A percentile compares a stretch with the other conserved stretches of the same genome.
Conservation (phyloP, 2,888 invertebrate genomes). For the Cantharis flavilabris region DNA sequence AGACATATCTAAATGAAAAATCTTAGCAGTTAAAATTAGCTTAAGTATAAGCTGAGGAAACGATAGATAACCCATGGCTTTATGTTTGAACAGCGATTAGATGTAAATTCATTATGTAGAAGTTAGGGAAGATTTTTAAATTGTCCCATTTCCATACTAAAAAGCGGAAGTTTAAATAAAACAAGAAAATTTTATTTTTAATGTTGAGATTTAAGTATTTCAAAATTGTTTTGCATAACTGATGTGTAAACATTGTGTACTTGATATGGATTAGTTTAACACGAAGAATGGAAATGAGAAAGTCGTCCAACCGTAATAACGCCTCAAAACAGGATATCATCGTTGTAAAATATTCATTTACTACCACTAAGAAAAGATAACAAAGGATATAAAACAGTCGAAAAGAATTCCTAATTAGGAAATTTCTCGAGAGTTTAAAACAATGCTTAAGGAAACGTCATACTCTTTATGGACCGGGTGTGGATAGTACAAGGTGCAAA, state of each 20-base stretch:
- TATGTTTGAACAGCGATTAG: constrained; percentile 35
- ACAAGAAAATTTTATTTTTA: not conserved
- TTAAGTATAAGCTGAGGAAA: constrained; percentile 21
- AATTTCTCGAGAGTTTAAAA: constrained; percentile 34
- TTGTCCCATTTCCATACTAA: not conserved
- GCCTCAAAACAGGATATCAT: constrained; percentile 15
- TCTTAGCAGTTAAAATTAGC: constrained; percentile 34
- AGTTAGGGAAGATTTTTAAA: not conserved
- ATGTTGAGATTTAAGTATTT: not conserved
- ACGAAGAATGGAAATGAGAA: constrained; percentile 19
- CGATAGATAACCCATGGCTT: constrained; percentile 34
- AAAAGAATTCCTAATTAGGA: constrained; percentile 38
- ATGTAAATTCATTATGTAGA: constrained; percentile 8
- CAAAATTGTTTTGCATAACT: constrained; percentile 8
- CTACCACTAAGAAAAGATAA: constrained; percentile 14
- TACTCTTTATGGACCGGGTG: constrained; percentile 20
- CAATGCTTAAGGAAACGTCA: constrained; percentile 29
- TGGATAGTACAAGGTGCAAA: constrained; percentile 38
- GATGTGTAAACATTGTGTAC: constrained; percentile 1
- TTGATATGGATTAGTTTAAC: constrained; percentile 12
- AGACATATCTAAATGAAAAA: constrained; percentile 41
- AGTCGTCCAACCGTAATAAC: constrained; percentile 12
- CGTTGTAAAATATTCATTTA: constrained; percentile 25
- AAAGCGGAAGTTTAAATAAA: not conserved
- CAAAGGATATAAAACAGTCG: constrained; percentile 27